Base-by-base conservation (phyloP, 2,888 invertebrate genomes). In the Choristoneura rosaceana region DNA sequence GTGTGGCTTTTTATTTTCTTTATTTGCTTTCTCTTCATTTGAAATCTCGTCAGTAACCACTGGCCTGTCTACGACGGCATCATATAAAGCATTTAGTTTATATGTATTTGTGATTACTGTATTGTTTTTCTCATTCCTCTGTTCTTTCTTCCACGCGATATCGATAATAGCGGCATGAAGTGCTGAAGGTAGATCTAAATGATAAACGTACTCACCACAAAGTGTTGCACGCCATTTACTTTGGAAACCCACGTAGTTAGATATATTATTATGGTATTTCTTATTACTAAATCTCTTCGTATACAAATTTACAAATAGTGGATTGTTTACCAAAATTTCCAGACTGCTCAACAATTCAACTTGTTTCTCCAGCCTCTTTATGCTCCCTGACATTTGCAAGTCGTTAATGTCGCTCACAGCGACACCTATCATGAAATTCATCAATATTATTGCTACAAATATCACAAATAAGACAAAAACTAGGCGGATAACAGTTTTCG, bases 371-470 rank as follows among this genome's bases (percentile, higher is more conserved):
- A 90, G 78, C 45, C 87, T 74, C 67, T 85, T 84, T 15, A 88
- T 84, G 70, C 85, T 83, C 0, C 90, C 90, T 73, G 87, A 83
- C 9, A 85, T 84, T 76, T 88, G 85, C n/a, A 92, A 81, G 12
- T 82, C 82, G 33, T 84, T 83, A 34, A 89, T 85, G 73, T 91
- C 90, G 74, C 85, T 90, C 58, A 91, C 90, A 15, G 90, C 90
- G 60, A 90, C 78, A 71, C 90, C 90, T 33, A 90, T 82, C 78
- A 91, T 83, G 14, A 90, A 80, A 74, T 90, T 90, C 86, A 90
- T 89, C 74, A 90, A 77, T 0, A 90, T 87, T 33, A 90, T 84
- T 0, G 88, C 82, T 15, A 87, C 85, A 50, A 89, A 78, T 61
- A 90, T 76, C 17, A 90, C 77, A 75, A 90, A 91, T 4, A 82